Evolutionary conservation across 2,888 invertebrate genomes (phyloP).

Genomic region (Furcula furcula): DNA sequence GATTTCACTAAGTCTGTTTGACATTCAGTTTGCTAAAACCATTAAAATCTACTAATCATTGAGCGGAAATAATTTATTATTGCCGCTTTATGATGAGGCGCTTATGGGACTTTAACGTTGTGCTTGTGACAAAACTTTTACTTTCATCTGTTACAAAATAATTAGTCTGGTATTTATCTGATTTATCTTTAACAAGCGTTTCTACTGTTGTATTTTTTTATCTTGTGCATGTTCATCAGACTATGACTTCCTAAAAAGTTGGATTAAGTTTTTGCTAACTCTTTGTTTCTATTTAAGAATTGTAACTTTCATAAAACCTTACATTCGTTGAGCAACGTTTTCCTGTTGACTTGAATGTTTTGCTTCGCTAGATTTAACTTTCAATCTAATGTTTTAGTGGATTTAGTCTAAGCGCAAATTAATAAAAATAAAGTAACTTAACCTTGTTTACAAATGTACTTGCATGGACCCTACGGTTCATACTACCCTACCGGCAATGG

Average conservation of each 20-base stretch:
- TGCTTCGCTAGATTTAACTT: constrained; percentile 17
- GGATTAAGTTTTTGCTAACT: constrained; percentile 22
- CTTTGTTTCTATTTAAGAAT: constrained; percentile 31
- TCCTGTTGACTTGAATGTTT: constrained; percentile 17
- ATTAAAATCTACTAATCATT: too few relatives aligned
- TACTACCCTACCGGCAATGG: too few relatives aligned
- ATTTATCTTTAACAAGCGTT: neutral
- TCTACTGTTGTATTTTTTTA: neutral
- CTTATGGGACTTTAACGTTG: too few relatives aligned
- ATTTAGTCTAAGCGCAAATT: too few relatives aligned
- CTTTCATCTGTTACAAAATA: constrained; percentile 1
- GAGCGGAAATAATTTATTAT: too few relatives aligned
- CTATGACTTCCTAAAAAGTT: constrained; percentile 18
- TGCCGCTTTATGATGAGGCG: too few relatives aligned
- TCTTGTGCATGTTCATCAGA: constrained; percentile 15
- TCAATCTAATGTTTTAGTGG: too few relatives aligned
- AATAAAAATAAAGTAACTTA: too few relatives aligned
- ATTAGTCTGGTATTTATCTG: constrained; percentile 1
- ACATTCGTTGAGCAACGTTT: constrained; percentile 19
- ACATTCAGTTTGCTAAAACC: too few relatives aligned
- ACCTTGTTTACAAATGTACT: too few relatives aligned
- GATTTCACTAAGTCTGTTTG: too few relatives aligned
- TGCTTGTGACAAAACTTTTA: neutral
- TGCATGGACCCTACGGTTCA: too few relatives aligned
- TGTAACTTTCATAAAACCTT: constrained; percentile 31